phyloP scores from a whole-genome alignment of 1,140 invertebrate genomes.

The Drosophila triauraria region DNA sequence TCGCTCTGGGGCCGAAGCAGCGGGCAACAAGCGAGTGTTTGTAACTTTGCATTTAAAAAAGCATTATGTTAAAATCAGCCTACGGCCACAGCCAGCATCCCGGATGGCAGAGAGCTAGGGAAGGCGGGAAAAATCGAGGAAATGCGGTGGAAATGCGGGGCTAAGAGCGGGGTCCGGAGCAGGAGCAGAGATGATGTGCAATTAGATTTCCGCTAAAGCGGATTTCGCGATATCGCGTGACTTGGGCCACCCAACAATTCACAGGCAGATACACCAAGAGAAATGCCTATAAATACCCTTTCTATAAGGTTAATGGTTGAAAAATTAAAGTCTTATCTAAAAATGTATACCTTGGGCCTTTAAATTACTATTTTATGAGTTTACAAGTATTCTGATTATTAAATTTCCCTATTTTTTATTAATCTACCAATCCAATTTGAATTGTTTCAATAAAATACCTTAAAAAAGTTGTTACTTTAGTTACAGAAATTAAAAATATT shows the following conservation, averaged over 20 bases:
- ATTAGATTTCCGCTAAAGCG: constrained; percentile 83
- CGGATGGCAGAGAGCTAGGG: constrained; percentile 21
- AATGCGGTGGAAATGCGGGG: constrained; percentile 13
- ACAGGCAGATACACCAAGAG: constrained; percentile 34
- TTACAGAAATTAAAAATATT: not conserved
- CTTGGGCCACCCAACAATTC: constrained; percentile 70
- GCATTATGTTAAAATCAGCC: constrained; percentile 83
- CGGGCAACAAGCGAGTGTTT: constrained; percentile 67
- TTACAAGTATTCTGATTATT: not conserved
- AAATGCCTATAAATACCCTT: not conserved
- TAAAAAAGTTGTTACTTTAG: no score
- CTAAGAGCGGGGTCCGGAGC: constrained; percentile 3
- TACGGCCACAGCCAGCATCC: constrained; percentile 66
- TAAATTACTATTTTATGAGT: not conserved
- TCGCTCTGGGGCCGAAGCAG: constrained; percentile 28
- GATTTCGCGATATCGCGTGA: constrained; percentile 82
- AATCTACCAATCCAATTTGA: not conserved
- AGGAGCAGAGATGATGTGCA: constrained; percentile 72
- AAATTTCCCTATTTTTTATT: not conserved
- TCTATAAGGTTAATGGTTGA: not conserved
- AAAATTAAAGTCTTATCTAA: not conserved
- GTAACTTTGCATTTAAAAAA: constrained; percentile 84
- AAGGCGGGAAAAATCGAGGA: not conserved
- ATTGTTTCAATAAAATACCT: not conserved
- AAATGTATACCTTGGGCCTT: no score